Base-by-base conservation (phyloP, 2,888 invertebrate genomes). In the Patella ulyssiponensis region DNA sequence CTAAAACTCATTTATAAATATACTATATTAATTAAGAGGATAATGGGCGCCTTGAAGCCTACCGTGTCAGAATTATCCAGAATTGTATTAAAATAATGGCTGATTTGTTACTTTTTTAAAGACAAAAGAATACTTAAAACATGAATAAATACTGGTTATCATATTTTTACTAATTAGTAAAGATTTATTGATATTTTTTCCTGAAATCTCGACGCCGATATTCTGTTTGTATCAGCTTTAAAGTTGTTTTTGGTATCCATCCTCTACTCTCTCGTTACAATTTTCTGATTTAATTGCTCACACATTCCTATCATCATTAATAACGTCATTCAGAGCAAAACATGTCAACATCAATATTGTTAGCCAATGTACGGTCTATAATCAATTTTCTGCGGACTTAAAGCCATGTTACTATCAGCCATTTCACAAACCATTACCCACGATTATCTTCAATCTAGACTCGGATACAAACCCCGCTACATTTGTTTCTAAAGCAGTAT, bases 371-470 rank as follows among this genome's bases (percentile, higher is more conserved):
- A 64, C 64, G 23, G 64, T 23, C 64, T 23, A 64, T 64, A 64
- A 64, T 64, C 64, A 64, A 64, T 64, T 64, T 64, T 23, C 23
- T 64, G 23, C 20, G 23, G 64, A 23, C 64, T 64, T 64, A 64
- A 11, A 64, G 20, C 64, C 20, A 23, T 64, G 20, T 64, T 64
- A 64, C 64, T 23, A 23, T 64, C 11, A 64, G 23, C 64, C 64
- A 64, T 64, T 64, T 64, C 23, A 64, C 64, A 64, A 64, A 23
- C 64, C 64, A 64, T 64, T 64, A 64, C 64, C 64, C 64, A 64
- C 64, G 64, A 64, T 64, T 64, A 64, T 64, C 64, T 64, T 3
- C 64, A 64, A 64, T 64, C 64, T 64, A 23, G 20, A 64, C 64
- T 64, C 64, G 20, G 64, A 20, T 23, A 64, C 23, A 20, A 64